These are phyloP conservation scores for Napeogenes sylphis DNA, from an alignment of 2,888 invertebrate species.

Conservation along the genomic window DNA sequence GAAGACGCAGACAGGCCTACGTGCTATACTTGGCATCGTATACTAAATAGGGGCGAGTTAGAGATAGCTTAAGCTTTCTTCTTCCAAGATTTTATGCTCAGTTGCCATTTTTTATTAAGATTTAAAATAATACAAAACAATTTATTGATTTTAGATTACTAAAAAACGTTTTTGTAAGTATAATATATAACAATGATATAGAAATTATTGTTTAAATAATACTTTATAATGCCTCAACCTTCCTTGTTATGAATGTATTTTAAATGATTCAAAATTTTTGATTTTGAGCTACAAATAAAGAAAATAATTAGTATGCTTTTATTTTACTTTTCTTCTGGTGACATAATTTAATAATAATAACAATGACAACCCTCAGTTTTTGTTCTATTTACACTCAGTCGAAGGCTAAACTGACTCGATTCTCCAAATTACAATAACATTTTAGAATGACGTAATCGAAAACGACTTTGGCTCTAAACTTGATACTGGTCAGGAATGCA, in stretches of 20 bases:
- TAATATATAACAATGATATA: too few species aligned
- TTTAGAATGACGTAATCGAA: constrained; percentile 47
- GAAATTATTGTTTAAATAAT: too few species aligned
- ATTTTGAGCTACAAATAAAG: too few species aligned
- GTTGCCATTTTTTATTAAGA: neutral
- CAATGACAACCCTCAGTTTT: too few species aligned
- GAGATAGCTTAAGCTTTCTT: constrained; percentile 31
- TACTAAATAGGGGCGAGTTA: constrained; percentile 53
- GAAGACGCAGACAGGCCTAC: constrained; percentile 57
- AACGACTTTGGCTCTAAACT: constrained; percentile 50
- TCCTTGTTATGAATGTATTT: too few species aligned
- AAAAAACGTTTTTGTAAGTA: too few species aligned
- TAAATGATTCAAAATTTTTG: too few species aligned
- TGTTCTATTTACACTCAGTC: too few species aligned
- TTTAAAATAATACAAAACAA: constrained; percentile 4
- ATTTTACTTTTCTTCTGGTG: too few species aligned
- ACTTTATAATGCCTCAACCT: too few species aligned
- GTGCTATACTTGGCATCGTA: constrained; percentile 71
- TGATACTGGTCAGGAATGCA: constrained; percentile 43
- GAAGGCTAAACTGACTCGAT: neutral
- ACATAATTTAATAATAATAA: too few species aligned
- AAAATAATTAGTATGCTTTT: too few species aligned
- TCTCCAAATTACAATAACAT: constrained; percentile 5
- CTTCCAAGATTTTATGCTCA: constrained; percentile 14
- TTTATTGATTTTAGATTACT: neutral